phyloP scores from a whole-genome alignment of 2,888 invertebrate species.

The Lithophane socia region DNA sequence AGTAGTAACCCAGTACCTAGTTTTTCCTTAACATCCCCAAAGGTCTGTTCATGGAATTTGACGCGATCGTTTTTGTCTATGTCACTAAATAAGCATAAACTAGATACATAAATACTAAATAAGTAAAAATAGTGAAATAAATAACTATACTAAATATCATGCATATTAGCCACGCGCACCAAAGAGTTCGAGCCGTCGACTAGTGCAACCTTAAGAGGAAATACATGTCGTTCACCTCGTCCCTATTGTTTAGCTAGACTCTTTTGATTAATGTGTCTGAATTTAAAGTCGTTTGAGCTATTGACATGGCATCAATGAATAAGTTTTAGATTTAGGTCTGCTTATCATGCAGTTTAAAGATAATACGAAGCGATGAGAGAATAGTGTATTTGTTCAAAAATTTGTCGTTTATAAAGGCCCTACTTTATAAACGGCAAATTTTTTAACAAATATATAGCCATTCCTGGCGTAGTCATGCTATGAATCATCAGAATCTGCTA shows the following conservation, averaged over 20 bases:
- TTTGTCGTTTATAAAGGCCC: not conserved
- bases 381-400: not conserved
- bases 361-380: not conserved
- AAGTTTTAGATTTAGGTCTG: constrained; percentile 27
- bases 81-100: too few relatives aligned
- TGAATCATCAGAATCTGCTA: constrained; percentile 26
- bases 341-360: constrained; percentile 16
- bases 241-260: constrained; percentile 19
- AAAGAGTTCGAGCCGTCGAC: too few relatives aligned
- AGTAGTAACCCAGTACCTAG: too few relatives aligned
- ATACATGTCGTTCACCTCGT: constrained; percentile 33
- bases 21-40: too few relatives aligned
- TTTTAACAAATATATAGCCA: not conserved
- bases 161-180: too few relatives aligned
- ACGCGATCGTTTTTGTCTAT: too few relatives aligned
- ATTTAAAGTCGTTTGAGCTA: constrained; percentile 4
- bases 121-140: too few relatives aligned
- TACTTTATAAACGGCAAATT: too few relatives aligned
- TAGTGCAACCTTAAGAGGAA: not conserved
- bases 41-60: too few relatives aligned
- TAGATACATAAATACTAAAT: too few relatives aligned
- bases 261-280: constrained; percentile 33
- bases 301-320: constrained; percentile 7
- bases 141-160: too few relatives aligned
- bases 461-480: constrained; percentile 7